Base-by-base conservation (phyloP, 2,113 vertebrate species). In the Tetraodon nigroviridis region DNA sequence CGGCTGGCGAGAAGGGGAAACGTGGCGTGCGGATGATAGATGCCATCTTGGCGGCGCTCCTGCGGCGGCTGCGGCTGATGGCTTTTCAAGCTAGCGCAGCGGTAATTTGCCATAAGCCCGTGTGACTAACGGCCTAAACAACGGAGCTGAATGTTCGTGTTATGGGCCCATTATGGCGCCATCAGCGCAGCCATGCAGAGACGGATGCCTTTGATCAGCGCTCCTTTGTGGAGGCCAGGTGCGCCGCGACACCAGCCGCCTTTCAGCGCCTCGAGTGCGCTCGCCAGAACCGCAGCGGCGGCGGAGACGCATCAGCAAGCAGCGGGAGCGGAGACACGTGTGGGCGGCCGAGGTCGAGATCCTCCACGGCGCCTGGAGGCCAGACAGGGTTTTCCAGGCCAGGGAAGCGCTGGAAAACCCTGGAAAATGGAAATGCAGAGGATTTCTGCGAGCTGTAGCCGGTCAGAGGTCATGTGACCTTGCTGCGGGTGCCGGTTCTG, bases 61-160 rank as follows among this genome's bases (percentile, higher is more conserved):
- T 67, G 67, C 29, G 14, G 71, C 69, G 40, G 69, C 76, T 27
- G 40, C 65, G 7, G 67, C 68, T 82, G 73, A 79, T 80, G 78
- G 76, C 80, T 86, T 81, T 78, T 78, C 82, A 81, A 74, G 69
- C 59, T 51, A 71, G 68, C 74, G 44, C 60, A 17, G 72, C 70
- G 64, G 70, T 83, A 63, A 81, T 80, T 84, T 83, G 67, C 78
- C 73, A 75, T 84, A 82, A 77, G 73, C 67, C 71, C 2, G 70
- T 71, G 74, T 80, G 84, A 84, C 82, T 86, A 85, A 86, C 84
- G 75, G 81, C 40, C 20, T 79, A 82, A 76, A 85, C 82, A 85
- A 80, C 78, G 69, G 64, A 61, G 70, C 57, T 37, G 44, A 80
- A 86, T 81, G 84, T 84, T 81, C 60, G 52, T 51, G 80, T 84